These are phyloP conservation scores for Pao palembangensis DNA, from an alignment of 2,113 vertebrate species.

Conservation along the genomic window DNA sequence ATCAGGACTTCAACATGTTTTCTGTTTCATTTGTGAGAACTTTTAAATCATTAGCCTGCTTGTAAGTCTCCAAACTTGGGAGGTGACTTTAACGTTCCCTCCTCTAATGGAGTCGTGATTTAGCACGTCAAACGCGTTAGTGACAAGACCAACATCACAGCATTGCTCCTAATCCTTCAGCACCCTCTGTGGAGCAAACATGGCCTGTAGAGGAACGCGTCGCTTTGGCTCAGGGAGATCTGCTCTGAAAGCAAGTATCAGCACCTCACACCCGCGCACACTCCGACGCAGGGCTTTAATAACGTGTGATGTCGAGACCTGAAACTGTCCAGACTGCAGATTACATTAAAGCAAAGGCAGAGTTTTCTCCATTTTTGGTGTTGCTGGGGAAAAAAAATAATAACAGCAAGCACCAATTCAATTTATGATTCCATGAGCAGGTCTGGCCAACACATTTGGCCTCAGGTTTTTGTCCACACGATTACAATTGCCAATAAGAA, in stretches of 20 bases:
- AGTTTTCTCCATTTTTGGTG: conserved; percentile 75
- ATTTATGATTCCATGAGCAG: conserved; percentile 55
- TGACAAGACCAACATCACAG: conserved; percentile 48
- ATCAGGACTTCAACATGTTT: no score
- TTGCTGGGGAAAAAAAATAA: conserved; percentile 60
- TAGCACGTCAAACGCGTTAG: conserved; percentile 18
- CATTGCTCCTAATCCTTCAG: conserved; percentile 33
- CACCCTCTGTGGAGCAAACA: conserved; percentile 30
- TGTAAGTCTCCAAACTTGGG: no score
- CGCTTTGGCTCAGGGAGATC: conserved; percentile 47
- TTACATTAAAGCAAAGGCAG: conserved; percentile 59
- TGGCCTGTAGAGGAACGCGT: conserved; percentile 52
- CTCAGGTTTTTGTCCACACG: conserved; percentile 51
- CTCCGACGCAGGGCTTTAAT: conserved; percentile 36
- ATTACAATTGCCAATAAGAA: conserved; percentile 57
- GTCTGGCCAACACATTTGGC: conserved; percentile 65
- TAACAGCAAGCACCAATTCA: conserved; percentile 59
- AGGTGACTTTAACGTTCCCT: no score
- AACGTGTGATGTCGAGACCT: conserved; percentile 53
- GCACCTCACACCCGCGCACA: conserved; percentile 51
- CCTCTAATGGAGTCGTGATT: conserved; percentile 11
- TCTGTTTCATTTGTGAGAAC: no score
- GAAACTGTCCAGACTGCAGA: conserved; percentile 52
- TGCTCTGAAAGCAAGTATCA: conserved; percentile 52
- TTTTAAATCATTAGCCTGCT: no score